Evolutionary conservation across 2,113 vertebrate species (phyloP).

Genomic region (Prionailurus viverrinus): DNA sequence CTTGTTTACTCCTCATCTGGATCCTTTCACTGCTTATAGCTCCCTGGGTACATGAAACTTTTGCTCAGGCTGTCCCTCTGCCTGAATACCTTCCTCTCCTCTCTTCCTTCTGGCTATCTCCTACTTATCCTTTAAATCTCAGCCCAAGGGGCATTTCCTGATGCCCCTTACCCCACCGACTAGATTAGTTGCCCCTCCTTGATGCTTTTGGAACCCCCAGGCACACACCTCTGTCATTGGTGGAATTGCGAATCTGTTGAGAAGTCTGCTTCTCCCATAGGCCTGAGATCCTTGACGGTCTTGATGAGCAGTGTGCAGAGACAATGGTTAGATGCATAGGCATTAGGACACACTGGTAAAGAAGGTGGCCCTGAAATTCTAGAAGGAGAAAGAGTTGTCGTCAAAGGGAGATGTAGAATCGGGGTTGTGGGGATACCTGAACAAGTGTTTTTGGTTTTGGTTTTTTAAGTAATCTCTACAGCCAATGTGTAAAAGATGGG

Average conservation of each 20-base stretch:
- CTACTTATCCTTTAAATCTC: background rate
- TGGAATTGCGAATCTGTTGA: background rate
- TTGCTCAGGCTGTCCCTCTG: background rate
- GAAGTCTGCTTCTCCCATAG: background rate
- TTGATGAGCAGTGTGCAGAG: background rate
- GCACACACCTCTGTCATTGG: background rate
- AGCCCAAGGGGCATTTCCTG: background rate
- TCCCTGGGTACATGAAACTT: background rate
- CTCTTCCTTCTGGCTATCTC: background rate
- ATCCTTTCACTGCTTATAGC: background rate
- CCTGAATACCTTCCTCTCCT: background rate
- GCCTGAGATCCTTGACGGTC: background rate
- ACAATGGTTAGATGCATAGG: background rate
- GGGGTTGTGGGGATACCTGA: background rate
- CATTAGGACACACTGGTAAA: background rate
- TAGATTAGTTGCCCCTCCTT: background rate
- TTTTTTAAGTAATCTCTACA: background rate
- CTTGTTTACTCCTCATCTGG: background rate
- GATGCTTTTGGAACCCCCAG: background rate
- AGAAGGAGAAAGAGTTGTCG: background rate
- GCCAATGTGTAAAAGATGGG: background rate
- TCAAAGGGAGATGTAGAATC: background rate
- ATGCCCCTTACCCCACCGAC: background rate
- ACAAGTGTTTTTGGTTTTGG: background rate
- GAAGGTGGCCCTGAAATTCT: background rate